Evolutionary conservation across 2,888 invertebrate genomes (phyloP).

Genomic region (Hylaea fasciaria): DNA sequence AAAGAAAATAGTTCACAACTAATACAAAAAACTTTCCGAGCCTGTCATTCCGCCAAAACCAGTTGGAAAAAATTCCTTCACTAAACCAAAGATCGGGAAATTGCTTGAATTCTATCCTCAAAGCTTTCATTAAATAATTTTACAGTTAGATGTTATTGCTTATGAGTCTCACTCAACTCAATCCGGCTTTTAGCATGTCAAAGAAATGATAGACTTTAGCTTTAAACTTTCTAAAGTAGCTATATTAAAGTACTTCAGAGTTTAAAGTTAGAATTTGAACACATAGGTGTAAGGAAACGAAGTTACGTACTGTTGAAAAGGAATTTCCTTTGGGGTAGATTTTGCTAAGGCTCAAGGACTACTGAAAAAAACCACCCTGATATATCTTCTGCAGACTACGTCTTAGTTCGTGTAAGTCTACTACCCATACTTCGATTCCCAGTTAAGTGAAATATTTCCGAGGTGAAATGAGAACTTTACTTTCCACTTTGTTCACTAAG

Average conservation of each 20-base stretch:
- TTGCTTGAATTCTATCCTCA: background rate
- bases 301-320: no score
- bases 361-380: no score
- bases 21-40: no score
- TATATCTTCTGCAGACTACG: no score
- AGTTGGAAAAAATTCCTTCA: background rate
- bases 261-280: background rate
- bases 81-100: background rate
- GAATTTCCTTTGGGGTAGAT: no score
- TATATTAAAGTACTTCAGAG: background rate
- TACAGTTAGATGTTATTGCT: slow-evolving; percentile 5
- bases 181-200: slow-evolving; percentile 11
- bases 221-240: background rate
- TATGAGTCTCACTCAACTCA: slow-evolving; percentile 8
- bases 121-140: slow-evolving; percentile 5
- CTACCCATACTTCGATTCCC: no score
- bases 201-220: slow-evolving; percentile 4
- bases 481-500: no score
- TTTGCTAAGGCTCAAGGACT: no score
- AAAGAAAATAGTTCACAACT: no score
- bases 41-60: background rate
- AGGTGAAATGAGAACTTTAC: no score
- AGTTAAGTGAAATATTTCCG: no score
- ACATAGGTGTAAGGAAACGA: background rate
- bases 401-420: no score